A percentile compares a stretch with the other conserved stretches of the same genome.
Conservation (phyloP, 2,888 invertebrate species). For the Choristoneura rosaceana region DNA sequence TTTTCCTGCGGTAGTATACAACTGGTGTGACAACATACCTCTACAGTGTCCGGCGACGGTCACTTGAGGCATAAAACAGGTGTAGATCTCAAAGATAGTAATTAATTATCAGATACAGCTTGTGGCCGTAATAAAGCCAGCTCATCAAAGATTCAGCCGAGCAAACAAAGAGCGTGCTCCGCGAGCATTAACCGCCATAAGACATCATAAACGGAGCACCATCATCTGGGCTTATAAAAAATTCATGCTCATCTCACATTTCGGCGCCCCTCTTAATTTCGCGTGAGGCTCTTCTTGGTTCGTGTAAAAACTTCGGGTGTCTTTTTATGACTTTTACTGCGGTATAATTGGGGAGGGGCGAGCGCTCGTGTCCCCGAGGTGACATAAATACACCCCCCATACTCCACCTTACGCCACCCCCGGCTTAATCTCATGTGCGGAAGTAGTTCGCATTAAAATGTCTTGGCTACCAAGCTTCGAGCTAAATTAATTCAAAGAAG, state of each 20-base stretch:
- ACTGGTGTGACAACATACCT: background rate
- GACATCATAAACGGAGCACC: constrained; percentile 85
- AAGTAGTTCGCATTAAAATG: constrained; percentile 73
- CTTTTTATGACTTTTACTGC: constrained; percentile 86
- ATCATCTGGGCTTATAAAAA: constrained; percentile 85
- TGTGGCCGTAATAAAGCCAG: constrained; percentile 74
- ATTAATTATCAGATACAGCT: constrained; percentile 79
- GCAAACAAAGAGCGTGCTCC: constrained; percentile 79
- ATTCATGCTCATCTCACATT: constrained; percentile 86
- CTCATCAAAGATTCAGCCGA: constrained; percentile 81
- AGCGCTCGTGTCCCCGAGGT: constrained; percentile 82
- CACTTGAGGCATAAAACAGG: constrained; percentile 29
- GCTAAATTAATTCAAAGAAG: constrained; percentile 58
- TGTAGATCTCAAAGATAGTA: constrained; percentile 52
- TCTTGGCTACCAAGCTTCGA: constrained; percentile 58
- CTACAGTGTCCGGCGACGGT: constrained; percentile 7
- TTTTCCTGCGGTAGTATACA: background rate
- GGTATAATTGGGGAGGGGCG: constrained; percentile 86
- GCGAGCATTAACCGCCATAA: constrained; percentile 81
- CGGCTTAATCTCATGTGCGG: constrained; percentile 80
- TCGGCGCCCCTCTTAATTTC: constrained; percentile 86
- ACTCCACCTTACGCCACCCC: constrained; percentile 72
- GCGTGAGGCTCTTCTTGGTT: constrained; percentile 83
- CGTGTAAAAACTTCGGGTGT: constrained; percentile 86
- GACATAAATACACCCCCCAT: constrained; percentile 83